phyloP scores from a whole-genome alignment of 1,140 invertebrate species.

The Drosophila lini region DNA sequence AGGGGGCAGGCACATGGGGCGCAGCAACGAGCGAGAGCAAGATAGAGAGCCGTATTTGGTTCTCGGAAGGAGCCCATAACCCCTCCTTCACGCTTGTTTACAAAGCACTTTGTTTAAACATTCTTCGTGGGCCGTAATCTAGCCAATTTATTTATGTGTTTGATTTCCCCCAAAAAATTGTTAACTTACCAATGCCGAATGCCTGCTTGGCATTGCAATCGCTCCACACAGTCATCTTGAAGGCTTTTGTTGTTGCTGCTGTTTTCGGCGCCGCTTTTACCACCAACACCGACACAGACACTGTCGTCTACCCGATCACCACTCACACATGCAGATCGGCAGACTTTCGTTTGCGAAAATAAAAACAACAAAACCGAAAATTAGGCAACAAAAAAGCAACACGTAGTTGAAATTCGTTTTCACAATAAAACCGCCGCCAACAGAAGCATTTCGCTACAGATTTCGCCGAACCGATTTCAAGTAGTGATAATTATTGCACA shows the following conservation, averaged over 20 bases:
- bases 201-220: constrained; percentile 79
- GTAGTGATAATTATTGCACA: constrained; percentile 42
- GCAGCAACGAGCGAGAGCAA: constrained; percentile 4
- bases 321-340: constrained; percentile 47
- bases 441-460: constrained; percentile 41
- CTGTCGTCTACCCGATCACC: constrained; percentile 21
- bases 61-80: constrained; percentile 45
- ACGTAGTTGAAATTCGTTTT: constrained; percentile 67
- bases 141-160: constrained; percentile 41
- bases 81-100: constrained; percentile 43
- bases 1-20: constrained; percentile 47
- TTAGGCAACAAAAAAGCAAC: constrained; percentile 56
- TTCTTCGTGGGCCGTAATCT: constrained; percentile 36
- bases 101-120: constrained; percentile 67
- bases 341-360: constrained; percentile 73
- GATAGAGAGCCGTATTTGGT: constrained; percentile 4
- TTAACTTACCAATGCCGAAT: constrained; percentile 81
- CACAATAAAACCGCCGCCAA: constrained; percentile 35
- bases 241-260: constrained; percentile 48
- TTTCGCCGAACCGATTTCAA: constrained; percentile 32
- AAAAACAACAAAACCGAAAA: constrained; percentile 54
- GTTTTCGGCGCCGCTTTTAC: constrained; percentile 65
- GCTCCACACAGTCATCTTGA: constrained; percentile 73
- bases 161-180: constrained; percentile 11
- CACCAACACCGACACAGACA: constrained; percentile 30